Base-by-base conservation (phyloP, 2,113 vertebrate genomes). In the Lepidothrix coronata region DNA sequence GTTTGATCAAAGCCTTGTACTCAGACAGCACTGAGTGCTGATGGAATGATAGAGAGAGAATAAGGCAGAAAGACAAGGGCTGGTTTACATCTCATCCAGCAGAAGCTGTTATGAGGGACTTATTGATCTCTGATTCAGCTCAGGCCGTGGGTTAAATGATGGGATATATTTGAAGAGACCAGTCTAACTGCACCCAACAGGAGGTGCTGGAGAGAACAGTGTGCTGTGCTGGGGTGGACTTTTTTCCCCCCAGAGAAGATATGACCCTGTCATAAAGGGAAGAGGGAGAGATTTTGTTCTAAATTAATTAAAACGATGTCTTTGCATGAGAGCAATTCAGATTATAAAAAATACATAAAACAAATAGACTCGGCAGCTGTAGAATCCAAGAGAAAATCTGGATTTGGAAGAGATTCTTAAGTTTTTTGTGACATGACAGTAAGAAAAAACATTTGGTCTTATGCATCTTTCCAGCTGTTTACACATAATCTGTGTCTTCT, bases 331-430 rank as follows among this genome's bases (percentile, higher is more conserved):
- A 96, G 59, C 68, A 61, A 81, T 90, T 84, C 92, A 83, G 39
- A 92, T 55, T 70, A 97, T 97, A 79, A 97, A 97, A 97, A 95
- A 95, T 95, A 86, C 95, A 97, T 97, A 94, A 31, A 95, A 92
- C 90, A 95, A 88, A 91, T 49, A 91, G 83, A 88, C 84, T 86
- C 30, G 4, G 72, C 94, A 97, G 96, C 84, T 97, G 95, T 89
- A 93, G 91, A 96, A 95, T 93, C 52, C 48, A 51, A 91, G 61
- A 94, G 85, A 94, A 93, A 94, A 83, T 95, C 76, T 89, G 93
- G 83, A 87, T 97, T 95, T 96, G 75, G 63, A 96, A 88, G 75
- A 91, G 74, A 91, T 93, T 95, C 75, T 94, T 82, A 86, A 95
- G 70, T 89, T 93, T 93, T 96, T 96, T 83, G 68, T 73, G 49